Evolutionary conservation across 2,113 vertebrate species (phyloP), one percentile per base, ranked within the genome.

Genomic region (Rhynchopsitta pachyrhyncha): DNA sequence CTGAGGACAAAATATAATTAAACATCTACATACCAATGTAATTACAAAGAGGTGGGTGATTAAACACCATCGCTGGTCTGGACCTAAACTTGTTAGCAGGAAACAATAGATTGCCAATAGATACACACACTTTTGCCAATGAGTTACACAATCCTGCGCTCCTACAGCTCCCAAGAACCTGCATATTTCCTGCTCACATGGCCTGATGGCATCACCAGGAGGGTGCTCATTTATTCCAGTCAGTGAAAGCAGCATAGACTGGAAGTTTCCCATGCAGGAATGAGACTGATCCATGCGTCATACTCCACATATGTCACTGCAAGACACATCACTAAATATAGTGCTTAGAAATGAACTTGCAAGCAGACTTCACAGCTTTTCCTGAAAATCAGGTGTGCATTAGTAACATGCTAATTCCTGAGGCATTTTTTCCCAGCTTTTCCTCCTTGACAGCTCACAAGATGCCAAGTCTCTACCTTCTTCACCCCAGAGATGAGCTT

Each of bases 141-240:
- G 4, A 28, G 11, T 90, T 83, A 6, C 79, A 86, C 93, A 90
- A 69, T 6, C 63, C 46, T n/a, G 6, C 57, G 2, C 62, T 59
- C 70, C 76, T 7, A 8, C 77, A 14, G 89, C 69, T 59, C 29
- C 90, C 74, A 29, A 12, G 84, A 57, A 66, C 29, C 20, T 37
- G n/a, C 73, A 17, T 37, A 0, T 9, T 55, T 17, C 80, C 86
- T 47, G 52, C 59, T 90, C 75, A 59, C 70, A 2, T 1, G 73
- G 60, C 10, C 60, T n/a, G 82, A 78, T 20, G 64, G 90, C 68
- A 88, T 84, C 92, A 59, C 41, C 84, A 59, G 77, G 64, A 91
- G 60, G 33, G 9, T 37, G 86, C 50, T 86, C 81, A 28, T 28
- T 62, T 91, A 41, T 80, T 86, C 92, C 95, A 91, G 59, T n/a